A percentile compares a stretch with the other conserved stretches of the same genome.
Conservation (phyloP, 2,797 vertebrate species). For the Hafferia zeledoni region DNA sequence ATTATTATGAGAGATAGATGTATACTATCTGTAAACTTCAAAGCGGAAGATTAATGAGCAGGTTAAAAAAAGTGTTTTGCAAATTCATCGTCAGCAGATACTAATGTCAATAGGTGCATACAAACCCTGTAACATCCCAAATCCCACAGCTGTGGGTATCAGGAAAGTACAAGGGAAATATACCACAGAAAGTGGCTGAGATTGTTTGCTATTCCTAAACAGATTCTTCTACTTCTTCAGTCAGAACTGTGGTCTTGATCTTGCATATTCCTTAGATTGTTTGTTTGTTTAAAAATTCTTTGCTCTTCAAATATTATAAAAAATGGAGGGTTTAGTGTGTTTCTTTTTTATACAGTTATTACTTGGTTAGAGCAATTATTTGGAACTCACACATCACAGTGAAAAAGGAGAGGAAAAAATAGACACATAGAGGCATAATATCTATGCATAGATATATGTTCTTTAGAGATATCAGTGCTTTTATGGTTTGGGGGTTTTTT, state of each 20-base stretch:
- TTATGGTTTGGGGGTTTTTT: accelerated
- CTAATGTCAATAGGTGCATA: not conserved
- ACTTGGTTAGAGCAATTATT: not conserved
- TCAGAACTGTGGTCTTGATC: not conserved
- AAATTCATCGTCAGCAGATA: not conserved
- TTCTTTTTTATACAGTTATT: not conserved
- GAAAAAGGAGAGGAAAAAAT: not conserved
- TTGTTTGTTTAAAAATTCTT: not conserved
- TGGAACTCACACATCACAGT: accelerated
- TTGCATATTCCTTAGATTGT: not conserved
- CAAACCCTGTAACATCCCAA: not conserved
- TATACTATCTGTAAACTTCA: not conserved
- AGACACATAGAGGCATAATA: not conserved
- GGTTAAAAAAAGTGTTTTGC: not conserved
- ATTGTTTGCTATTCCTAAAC: not conserved
- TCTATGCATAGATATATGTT: too few relatives aligned
- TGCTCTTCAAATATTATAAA: not conserved
- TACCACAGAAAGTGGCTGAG: not conserved
- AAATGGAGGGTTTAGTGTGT: not conserved
- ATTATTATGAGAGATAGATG: not conserved
- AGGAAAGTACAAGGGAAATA: not conserved
- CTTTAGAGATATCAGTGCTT: not conserved
- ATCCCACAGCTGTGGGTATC: not conserved
- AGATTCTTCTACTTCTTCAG: not conserved
- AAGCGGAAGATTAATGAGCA: not conserved